phyloP scores from a whole-genome alignment of 2,113 vertebrate genomes.

The Cyanistes caeruleus region DNA sequence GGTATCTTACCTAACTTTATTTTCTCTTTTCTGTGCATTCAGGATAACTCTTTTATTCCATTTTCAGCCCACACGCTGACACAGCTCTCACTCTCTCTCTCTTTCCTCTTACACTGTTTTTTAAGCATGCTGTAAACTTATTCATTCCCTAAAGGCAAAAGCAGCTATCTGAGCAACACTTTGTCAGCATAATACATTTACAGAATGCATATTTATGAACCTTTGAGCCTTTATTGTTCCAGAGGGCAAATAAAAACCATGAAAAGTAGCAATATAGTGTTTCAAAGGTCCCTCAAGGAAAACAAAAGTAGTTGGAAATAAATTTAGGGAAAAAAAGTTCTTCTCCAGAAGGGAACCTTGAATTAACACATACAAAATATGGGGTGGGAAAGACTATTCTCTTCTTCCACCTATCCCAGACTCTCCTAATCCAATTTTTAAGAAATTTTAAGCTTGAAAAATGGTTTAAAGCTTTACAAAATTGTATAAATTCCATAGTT shows the following conservation, averaged over 20 bases:
- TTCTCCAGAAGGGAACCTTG: slow-evolving; percentile 65
- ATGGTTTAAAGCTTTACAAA: slow-evolving; percentile 44
- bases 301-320: slow-evolving; percentile 84
- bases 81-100: slow-evolving; percentile 34
- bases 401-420: background rate
- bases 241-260: slow-evolving; percentile 87
- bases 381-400: background rate
- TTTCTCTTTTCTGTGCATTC: background rate
- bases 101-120: slow-evolving; percentile 55
- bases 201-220: slow-evolving; percentile 88
- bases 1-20: background rate
- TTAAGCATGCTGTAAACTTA: slow-evolving; percentile 82
- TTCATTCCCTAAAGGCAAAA: slow-evolving; percentile 79
- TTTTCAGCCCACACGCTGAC: slow-evolving; percentile 64
- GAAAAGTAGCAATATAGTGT: slow-evolving; percentile 86
- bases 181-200: slow-evolving; percentile 88
- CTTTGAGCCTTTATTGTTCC: slow-evolving; percentile 87
- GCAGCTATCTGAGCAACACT: slow-evolving; percentile 81
- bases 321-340: slow-evolving; percentile 71
- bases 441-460: slow-evolving; percentile 66
- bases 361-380: slow-evolving; percentile 57
- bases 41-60: slow-evolving; percentile 47
- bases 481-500: background rate
- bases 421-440: slow-evolving; percentile 18
- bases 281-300: slow-evolving; percentile 85